Evolutionary conservation across 1,140 invertebrate genomes (phyloP).

Genomic region (Anastrepha ludens): DNA sequence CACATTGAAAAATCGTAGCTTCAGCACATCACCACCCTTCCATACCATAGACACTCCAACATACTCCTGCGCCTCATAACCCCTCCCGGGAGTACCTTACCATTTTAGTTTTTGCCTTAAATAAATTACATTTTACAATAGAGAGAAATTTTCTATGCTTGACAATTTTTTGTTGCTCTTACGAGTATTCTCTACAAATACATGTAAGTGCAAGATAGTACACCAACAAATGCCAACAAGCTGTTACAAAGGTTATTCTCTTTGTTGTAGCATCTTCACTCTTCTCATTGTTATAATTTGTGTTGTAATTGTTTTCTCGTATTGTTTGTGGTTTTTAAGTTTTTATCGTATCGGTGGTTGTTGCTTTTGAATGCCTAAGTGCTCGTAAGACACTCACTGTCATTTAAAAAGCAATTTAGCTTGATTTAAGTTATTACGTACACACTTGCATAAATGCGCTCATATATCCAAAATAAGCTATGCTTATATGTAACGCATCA

Average conservation of each 20-base stretch:
- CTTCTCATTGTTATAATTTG: background rate
- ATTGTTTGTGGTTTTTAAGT: background rate
- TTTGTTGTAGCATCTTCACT: background rate
- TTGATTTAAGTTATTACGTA: conserved; percentile 30
- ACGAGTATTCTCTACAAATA: background rate
- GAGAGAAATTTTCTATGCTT: conserved; percentile 16
- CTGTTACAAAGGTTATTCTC: background rate
- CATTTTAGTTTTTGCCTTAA: background rate
- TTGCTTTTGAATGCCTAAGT: background rate
- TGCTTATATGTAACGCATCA: background rate
- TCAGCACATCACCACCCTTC: background rate
- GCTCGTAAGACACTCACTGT: conserved; percentile 37
- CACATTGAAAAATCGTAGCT: conserved; percentile 35
- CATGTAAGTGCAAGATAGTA: background rate
- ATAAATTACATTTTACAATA: conserved; percentile 13
- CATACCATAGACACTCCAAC: background rate
- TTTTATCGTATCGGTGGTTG: background rate
- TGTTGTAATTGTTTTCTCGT: background rate
- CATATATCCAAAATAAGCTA: background rate
- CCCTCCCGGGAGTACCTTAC: background rate
- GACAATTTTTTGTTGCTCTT: conserved; percentile 15
- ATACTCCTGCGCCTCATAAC: background rate
- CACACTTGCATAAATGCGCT: background rate
- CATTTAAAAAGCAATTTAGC: conserved; percentile 49
- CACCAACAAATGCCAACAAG: background rate